A percentile compares a stretch with the other conserved stretches of the same genome.
Evolutionary conservation across 1,140 invertebrate species (phyloP).

Genomic region (Nilaparvata lugens): DNA sequence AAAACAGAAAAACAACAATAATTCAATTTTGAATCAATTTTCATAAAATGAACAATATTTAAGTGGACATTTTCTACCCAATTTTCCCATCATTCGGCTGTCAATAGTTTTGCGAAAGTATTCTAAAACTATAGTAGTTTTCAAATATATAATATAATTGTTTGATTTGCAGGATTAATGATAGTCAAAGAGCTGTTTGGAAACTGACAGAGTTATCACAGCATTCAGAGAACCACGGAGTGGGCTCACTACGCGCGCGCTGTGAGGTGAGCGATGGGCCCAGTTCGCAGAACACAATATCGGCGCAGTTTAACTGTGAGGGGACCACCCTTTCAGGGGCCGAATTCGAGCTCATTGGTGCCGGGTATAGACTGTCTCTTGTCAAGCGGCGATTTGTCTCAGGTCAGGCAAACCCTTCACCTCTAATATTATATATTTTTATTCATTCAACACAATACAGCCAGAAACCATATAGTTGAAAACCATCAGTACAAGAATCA

Average conservation of each 20-base stretch:
- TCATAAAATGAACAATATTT: too few species aligned
- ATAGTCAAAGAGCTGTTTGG: conserved; percentile 78
- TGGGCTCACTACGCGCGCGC: conserved; percentile 81
- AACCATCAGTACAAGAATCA: too few species aligned
- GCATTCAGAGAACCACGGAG: conserved; percentile 75
- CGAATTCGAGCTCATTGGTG: conserved; percentile 81
- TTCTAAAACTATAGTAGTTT: too few species aligned
- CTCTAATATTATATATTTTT: too few species aligned
- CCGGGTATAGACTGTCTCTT: conserved; percentile 85
- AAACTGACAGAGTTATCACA: conserved; percentile 86
- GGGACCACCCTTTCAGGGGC: conserved; percentile 88
- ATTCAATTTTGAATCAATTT: too few species aligned
- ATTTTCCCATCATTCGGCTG: too few species aligned
- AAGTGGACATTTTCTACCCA: too few species aligned
- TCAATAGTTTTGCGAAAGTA: too few species aligned
- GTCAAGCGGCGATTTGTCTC: conserved; percentile 91
- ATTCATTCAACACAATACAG: too few species aligned
- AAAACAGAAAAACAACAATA: too few species aligned
- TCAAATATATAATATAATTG: too few species aligned
- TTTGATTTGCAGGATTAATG: conserved; percentile 49
- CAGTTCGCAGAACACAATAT: conserved; percentile 70
- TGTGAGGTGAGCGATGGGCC: conserved; percentile 77
- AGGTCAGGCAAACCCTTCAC: conserved; percentile 42
- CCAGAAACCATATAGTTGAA: too few species aligned
- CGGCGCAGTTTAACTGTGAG: conserved; percentile 89